phyloP scores from a whole-genome alignment of 1,140 invertebrate species.

The Coenobita brevimanus region DNA sequence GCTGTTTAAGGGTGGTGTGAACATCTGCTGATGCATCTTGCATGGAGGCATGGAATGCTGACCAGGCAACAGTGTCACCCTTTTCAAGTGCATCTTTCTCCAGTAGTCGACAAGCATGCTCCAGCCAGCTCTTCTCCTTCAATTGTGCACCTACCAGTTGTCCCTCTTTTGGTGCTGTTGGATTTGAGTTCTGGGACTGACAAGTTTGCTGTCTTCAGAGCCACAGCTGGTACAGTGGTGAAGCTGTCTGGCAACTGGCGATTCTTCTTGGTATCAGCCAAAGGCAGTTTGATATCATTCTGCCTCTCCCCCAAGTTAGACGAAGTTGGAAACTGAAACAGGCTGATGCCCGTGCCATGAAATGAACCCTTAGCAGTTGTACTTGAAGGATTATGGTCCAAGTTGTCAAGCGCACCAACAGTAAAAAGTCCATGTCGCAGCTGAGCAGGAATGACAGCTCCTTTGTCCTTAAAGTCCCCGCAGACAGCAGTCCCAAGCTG shows the following conservation, averaged over 20 bases:
- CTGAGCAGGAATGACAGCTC: neutral
- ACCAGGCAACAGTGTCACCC: conserved; percentile 26
- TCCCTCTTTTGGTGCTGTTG: neutral
- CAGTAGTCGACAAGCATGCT: neutral
- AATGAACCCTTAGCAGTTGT: conserved; percentile 31
- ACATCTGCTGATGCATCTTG: neutral
- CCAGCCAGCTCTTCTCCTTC: conserved; percentile 1
- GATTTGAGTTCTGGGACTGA: neutral
- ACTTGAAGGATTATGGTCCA: conserved; percentile 35
- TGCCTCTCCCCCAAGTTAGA: conserved; percentile 5
- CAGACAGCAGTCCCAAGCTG: neutral
- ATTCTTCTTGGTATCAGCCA: neutral
- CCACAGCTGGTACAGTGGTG: conserved; percentile 13
- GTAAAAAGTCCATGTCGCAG: neutral
- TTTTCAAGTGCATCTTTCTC: conserved; percentile 6
- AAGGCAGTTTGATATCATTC: neutral
- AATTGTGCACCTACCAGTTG: too few species aligned
- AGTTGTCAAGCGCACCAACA: conserved; percentile 10
- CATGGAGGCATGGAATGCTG: conserved; percentile 4
- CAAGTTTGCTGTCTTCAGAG: neutral
- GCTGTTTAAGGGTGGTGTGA: neutral
- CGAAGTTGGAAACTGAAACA: neutral
- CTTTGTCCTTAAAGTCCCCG: neutral
- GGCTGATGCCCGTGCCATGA: conserved; percentile 27
- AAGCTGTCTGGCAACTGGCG: conserved; percentile 16